These are phyloP conservation scores for Upupa epops DNA, from an alignment of 2,113 vertebrate genomes.

Conservation along the genomic window DNA sequence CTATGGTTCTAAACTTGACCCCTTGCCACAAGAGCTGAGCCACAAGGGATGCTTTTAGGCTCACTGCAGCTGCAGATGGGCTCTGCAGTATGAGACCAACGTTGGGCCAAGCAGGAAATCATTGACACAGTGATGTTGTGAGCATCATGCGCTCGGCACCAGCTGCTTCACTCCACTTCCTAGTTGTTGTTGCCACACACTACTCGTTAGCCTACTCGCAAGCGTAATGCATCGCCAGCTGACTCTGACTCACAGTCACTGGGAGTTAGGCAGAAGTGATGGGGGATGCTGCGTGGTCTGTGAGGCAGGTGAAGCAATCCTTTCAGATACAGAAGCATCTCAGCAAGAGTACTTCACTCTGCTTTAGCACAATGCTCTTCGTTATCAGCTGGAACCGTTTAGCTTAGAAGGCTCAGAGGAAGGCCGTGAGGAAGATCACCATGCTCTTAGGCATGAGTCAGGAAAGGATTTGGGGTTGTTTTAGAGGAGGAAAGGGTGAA, in stretches of 20 bases:
- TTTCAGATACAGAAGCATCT: neutral
- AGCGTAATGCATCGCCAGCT: neutral
- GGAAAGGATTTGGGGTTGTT: neutral
- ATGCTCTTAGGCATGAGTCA: neutral
- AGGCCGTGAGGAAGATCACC: neutral
- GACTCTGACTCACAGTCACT: neutral
- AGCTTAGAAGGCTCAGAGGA: neutral
- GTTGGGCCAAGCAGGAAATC: neutral
- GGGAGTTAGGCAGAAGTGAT: neutral
- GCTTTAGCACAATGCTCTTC: neutral
- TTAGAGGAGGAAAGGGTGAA: neutral
- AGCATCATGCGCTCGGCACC: neutral
- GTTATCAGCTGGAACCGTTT: neutral
- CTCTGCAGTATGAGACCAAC: neutral
- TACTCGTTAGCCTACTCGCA: neutral
- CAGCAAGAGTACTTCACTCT: neutral
- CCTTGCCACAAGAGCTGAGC: neutral
- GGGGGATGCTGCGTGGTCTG: neutral
- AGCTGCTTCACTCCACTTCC: neutral
- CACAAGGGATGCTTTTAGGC: neutral
- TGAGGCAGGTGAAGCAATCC: neutral
- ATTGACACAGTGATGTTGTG: neutral
- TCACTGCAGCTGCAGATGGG: neutral
- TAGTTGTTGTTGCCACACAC: neutral
- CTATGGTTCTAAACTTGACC: neutral